Percentiles rank a stretch among this genome's conserved stretches.
Conservation (phyloP, 1,140 invertebrate genomes). For the Patella vulgata region DNA sequence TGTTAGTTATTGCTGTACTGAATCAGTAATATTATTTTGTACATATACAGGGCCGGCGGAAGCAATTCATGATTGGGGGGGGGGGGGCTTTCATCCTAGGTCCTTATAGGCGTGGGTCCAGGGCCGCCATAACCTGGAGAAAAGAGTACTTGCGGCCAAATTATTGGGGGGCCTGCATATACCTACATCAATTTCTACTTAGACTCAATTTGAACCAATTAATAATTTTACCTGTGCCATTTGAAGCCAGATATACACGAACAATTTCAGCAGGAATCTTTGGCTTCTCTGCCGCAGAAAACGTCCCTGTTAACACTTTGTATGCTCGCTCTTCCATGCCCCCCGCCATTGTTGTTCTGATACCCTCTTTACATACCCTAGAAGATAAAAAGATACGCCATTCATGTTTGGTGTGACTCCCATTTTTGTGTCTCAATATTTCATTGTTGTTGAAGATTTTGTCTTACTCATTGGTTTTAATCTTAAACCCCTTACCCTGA, state of each 20-base stretch:
- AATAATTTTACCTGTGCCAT: conserved; percentile 37
- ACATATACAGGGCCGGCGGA: background rate
- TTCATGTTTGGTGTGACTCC: too few relatives aligned
- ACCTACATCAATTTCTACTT: background rate
- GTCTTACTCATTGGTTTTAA: too few relatives aligned
- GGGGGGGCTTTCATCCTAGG: too few relatives aligned
- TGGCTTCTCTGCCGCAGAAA: conserved; percentile 39
- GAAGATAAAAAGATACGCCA: too few relatives aligned
- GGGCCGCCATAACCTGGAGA: too few relatives aligned
- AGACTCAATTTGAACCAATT: background rate
- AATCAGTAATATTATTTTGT: background rate
- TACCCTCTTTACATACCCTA: background rate
- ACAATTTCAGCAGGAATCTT: conserved; percentile 38
- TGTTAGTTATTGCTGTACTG: background rate
- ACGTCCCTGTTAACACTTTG: conserved; percentile 30
- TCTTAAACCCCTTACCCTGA: too few relatives aligned
- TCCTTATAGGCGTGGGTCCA: too few relatives aligned
- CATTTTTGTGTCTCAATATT: too few relatives aligned
- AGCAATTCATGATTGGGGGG: too few relatives aligned
- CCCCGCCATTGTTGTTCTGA: background rate
- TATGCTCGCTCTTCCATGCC: background rate
- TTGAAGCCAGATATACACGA: conserved; percentile 43
- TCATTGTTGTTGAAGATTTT: too few relatives aligned
- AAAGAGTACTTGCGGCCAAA: too few relatives aligned
- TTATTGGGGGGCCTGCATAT: background rate